Percentiles rank a stretch among this genome's conserved stretches.
Evolutionary conservation across 2,113 vertebrate genomes (phyloP).

Genomic region (Entosphenus tridentatus): DNA sequence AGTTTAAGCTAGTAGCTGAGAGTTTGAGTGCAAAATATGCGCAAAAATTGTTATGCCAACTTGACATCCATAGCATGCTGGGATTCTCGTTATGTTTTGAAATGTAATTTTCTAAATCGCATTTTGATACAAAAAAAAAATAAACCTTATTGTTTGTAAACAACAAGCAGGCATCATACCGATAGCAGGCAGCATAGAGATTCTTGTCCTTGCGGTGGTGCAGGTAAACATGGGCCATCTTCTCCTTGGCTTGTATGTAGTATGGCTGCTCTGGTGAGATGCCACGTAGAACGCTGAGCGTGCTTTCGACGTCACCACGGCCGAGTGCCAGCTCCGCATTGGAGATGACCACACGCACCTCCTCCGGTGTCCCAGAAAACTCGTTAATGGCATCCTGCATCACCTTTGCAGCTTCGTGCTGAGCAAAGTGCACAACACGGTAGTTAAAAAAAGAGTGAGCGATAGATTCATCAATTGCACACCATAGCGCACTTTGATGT

Average conservation of each 20-base stretch:
- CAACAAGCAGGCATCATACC: slow-evolving; percentile 24
- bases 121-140: not conserved
- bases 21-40: not conserved
- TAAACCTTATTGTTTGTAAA: not conserved
- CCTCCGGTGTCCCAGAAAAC: slow-evolving; percentile 73
- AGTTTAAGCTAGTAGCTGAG: too few species aligned
- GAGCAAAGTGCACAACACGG: slow-evolving; percentile 2
- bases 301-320: slow-evolving; percentile 54
- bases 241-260: slow-evolving; percentile 70
- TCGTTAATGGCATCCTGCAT: slow-evolving; percentile 88
- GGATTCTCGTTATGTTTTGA: not conserved
- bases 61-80: not conserved
- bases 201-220: slow-evolving; percentile 69
- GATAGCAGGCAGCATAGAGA: slow-evolving; percentile 65
- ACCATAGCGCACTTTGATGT: not conserved
- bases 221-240: slow-evolving; percentile 82
- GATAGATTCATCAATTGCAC: not conserved
- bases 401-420: slow-evolving; percentile 86
- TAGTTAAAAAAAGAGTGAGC: too few species aligned
- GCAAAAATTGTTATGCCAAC: not conserved
- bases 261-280: slow-evolving; percentile 64
- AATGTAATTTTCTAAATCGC: not conserved
- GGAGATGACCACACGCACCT: slow-evolving; percentile 57
- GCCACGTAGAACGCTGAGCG: slow-evolving; percentile 62
- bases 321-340: slow-evolving; percentile 62